Evolutionary conservation across 1,140 invertebrate species (phyloP).

Genomic region (Delia radicum): DNA sequence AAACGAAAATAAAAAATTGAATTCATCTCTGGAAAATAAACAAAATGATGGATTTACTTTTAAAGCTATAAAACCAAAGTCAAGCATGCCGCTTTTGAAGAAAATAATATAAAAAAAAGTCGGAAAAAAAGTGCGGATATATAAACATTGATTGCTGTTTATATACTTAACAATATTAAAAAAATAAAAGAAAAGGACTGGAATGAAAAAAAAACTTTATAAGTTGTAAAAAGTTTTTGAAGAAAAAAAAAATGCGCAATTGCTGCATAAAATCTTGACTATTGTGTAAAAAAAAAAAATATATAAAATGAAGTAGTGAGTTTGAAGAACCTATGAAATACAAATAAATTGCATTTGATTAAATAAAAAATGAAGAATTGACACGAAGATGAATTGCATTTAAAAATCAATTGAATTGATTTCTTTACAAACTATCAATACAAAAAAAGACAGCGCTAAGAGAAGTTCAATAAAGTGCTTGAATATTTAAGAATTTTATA

Average conservation of each 20-base stretch:
- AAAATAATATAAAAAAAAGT: background rate
- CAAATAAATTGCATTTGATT: constrained; percentile 17
- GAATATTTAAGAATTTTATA: too few relatives aligned
- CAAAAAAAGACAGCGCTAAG: too few relatives aligned
- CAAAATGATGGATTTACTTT: constrained; percentile 16
- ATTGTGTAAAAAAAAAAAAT: background rate
- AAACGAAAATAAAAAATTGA: background rate
- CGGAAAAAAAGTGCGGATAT: constrained; percentile 6
- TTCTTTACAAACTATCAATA: background rate
- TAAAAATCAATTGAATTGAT: constrained; percentile 21
- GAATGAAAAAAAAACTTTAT: background rate
- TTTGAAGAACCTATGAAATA: background rate
- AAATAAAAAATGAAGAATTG: constrained; percentile 25
- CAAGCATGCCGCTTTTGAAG: background rate
- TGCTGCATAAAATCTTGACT: background rate
- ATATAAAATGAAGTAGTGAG: background rate
- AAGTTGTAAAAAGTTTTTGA: background rate
- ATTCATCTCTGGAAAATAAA: constrained; percentile 3
- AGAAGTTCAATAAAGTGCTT: too few relatives aligned
- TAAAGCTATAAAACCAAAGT: background rate
- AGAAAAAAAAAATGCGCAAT: background rate
- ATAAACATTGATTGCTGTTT: constrained; percentile 6
- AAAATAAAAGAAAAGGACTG: background rate
- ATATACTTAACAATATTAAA: background rate
- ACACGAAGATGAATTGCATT: constrained; percentile 25